A percentile compares a stretch with the other conserved stretches of the same genome.
phyloP scores from a whole-genome alignment of 2,113 vertebrate species.

The Nothobranchius furzeri region DNA sequence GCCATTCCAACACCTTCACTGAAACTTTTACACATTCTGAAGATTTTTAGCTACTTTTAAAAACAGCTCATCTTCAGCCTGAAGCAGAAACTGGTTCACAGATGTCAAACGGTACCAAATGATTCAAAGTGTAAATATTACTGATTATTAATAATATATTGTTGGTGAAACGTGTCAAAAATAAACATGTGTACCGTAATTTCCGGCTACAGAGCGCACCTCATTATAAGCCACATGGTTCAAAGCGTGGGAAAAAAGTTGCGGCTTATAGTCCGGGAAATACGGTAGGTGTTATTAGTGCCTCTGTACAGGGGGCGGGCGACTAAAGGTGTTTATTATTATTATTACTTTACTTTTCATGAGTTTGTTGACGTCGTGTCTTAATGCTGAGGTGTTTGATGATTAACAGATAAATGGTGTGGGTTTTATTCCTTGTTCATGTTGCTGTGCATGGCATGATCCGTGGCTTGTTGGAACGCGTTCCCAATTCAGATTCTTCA shows the following conservation, averaged over 20 bases:
- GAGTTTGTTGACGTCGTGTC: conserved; percentile 63
- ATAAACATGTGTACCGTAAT: conserved; percentile 26
- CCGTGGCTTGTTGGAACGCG: conserved; percentile 67
- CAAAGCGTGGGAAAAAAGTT: no score
- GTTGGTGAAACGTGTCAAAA: conserved; percentile 72
- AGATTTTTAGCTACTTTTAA: conserved; percentile 29
- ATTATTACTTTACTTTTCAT: conserved; percentile 69
- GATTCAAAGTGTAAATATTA: conserved; percentile 76
- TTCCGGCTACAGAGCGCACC: no score
- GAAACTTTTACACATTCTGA: conserved; percentile 40
- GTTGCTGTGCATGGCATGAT: conserved; percentile 80
- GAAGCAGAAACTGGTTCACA: conserved; percentile 36
- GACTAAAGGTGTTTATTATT: conserved; percentile 52
- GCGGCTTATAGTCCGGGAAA: no score
- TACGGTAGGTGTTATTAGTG: conserved; percentile 61
- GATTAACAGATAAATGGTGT: conserved; percentile 59
- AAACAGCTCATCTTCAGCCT: conserved; percentile 1
- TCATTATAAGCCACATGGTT: no score
- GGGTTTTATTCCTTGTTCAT: conserved; percentile 67
- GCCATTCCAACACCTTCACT: conserved; percentile 56
- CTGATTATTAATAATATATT: conserved; percentile 71
- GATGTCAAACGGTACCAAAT: conserved; percentile 73
- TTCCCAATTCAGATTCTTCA: conserved; percentile 48
- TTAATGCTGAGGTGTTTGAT: conserved; percentile 57
- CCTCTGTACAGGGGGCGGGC: conserved; percentile 64